Evolutionary conservation across 2,113 vertebrate species (phyloP).

Genomic region (Megaleporinus macrocephalus): DNA sequence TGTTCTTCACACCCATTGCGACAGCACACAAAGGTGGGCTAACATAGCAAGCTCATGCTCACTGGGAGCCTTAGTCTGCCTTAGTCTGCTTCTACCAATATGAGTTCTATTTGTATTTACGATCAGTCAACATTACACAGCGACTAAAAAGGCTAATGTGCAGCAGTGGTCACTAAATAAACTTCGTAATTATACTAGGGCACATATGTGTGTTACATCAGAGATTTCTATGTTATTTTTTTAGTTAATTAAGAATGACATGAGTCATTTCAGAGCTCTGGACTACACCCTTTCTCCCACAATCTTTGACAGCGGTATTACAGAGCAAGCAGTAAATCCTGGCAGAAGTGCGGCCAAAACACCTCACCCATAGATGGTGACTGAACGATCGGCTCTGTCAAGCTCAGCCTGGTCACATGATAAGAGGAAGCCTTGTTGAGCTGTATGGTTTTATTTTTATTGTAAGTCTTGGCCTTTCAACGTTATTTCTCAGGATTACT

Average conservation of each 20-base stretch:
- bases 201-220: background rate
- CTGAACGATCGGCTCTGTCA: background rate
- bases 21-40: background rate
- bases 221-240: background rate
- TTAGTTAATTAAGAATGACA: background rate
- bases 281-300: constrained; percentile 16
- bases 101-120: too few species aligned
- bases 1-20: constrained; percentile 1
- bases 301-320: background rate
- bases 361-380: background rate
- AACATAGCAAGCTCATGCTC: background rate
- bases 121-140: too few species aligned
- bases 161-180: too few species aligned
- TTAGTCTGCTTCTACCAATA: background rate
- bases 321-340: constrained; percentile 5
- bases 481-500: background rate
- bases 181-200: background rate
- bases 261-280: background rate
- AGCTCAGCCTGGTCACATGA: background rate
- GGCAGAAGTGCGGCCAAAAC: background rate
- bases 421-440: background rate
- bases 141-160: too few species aligned
- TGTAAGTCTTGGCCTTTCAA: background rate
- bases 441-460: background rate
- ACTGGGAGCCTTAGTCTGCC: background rate